phyloP scores from a whole-genome alignment of 1,140 invertebrate species.

The Bombus pyrosoma region DNA sequence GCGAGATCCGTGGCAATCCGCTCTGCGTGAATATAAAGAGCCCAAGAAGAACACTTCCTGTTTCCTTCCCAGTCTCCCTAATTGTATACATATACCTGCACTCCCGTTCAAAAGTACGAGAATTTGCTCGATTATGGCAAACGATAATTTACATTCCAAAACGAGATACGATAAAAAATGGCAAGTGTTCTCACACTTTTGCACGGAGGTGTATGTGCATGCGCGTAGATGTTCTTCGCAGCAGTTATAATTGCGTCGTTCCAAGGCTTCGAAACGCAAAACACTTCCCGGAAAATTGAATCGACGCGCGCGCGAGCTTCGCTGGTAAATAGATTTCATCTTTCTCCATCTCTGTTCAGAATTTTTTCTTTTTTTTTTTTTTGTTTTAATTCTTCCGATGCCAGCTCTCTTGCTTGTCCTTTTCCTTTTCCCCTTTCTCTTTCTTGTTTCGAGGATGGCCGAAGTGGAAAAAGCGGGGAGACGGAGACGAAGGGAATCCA shows the following conservation, averaged over 20 bases:
- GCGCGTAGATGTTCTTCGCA: not conserved
- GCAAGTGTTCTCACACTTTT: not conserved
- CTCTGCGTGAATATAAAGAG: constrained; percentile 40
- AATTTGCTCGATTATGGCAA: not conserved
- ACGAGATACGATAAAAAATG: not conserved
- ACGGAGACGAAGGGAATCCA: constrained; percentile 41
- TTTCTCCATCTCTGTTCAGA: not conserved
- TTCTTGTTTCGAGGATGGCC: not conserved
- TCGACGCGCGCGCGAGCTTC: constrained; percentile 48
- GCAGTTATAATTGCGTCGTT: constrained; percentile 59
- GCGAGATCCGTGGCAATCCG: constrained; percentile 53
- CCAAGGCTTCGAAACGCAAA: constrained; percentile 55
- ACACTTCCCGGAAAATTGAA: constrained; percentile 62
- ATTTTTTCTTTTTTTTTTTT: too few species aligned
- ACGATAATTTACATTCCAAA: not conserved
- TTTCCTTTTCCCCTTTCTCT: accelerated
- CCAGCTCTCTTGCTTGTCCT: too few species aligned
- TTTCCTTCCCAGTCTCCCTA: not conserved
- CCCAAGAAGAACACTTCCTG: constrained; percentile 10
- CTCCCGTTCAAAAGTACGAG: not conserved
- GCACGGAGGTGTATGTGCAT: not conserved
- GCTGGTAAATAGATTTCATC: constrained; percentile 61
- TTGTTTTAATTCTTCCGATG: not conserved
- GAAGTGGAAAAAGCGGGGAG: not conserved
- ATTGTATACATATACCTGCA: not conserved